phyloP scores from a whole-genome alignment of 2,113 vertebrate species.

The Indri indri region DNA sequence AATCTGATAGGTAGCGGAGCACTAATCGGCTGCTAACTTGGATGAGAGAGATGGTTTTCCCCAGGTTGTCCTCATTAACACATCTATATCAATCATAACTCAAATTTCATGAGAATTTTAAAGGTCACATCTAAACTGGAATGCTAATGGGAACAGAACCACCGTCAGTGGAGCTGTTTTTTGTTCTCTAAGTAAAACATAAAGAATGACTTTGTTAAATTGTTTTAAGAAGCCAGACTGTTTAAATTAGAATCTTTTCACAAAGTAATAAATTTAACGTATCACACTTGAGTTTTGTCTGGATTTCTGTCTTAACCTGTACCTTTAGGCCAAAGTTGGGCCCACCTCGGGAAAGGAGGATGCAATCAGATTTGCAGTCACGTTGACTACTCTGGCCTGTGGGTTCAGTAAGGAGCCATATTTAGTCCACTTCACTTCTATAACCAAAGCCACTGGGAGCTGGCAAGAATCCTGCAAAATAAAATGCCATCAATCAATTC shows the following conservation, averaged over 20 bases:
- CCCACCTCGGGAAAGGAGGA: conserved; percentile 78
- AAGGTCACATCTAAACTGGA: neutral
- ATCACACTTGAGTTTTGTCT: neutral
- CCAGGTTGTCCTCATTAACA: neutral
- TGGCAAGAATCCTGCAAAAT: conserved; percentile 85
- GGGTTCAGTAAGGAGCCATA: conserved; percentile 93
- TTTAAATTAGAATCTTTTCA: neutral
- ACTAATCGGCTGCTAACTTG: neutral
- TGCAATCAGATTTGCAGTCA: conserved; percentile 83
- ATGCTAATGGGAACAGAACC: neutral
- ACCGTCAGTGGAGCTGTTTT: neutral
- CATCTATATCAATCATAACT: neutral
- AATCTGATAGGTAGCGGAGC: neutral
- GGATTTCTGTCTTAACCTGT: neutral
- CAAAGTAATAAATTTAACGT: conserved; percentile 45
- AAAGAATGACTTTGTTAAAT: neutral
- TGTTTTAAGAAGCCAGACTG: neutral
- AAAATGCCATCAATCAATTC: neutral
- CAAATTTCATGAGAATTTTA: neutral
- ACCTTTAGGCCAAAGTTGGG: neutral
- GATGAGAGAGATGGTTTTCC: neutral
- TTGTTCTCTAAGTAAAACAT: neutral
- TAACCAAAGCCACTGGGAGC: conserved; percentile 88
- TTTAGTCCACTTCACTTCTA: conserved; percentile 94
- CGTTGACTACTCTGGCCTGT: conserved; percentile 91